Conservation (phyloP, 1,140 invertebrate species). For the Drosophila asahinai region DNA sequence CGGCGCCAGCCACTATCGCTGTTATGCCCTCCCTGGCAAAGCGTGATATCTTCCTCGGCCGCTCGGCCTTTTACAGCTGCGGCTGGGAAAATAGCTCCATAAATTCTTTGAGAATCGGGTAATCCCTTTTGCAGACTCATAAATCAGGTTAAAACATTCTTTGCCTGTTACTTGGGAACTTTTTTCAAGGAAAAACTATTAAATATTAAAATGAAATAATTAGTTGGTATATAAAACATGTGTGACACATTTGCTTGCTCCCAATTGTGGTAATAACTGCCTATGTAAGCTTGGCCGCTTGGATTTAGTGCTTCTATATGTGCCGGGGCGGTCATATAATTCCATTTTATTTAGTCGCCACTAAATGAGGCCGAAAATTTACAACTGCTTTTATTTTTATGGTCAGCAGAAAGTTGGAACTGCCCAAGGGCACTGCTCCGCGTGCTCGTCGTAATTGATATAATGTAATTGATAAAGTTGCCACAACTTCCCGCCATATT, state of each 20-base stretch:
- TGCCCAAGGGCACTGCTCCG: constrained; percentile 36
- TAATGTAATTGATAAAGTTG: constrained; percentile 73
- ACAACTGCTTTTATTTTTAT: constrained; percentile 72
- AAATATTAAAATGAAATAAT: no score
- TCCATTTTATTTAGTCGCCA: constrained; percentile 75
- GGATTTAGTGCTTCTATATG: constrained; percentile 63
- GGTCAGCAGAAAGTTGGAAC: constrained; percentile 55
- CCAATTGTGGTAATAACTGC: constrained; percentile 1
- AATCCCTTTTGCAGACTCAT: not conserved
- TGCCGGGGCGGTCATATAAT: constrained; percentile 60
- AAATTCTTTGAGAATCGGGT: not conserved
- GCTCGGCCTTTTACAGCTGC: constrained; percentile 10
- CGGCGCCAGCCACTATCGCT: constrained; percentile 59
- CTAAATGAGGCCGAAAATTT: constrained; percentile 74
- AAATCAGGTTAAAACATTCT: not conserved
- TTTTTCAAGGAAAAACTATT: not conserved
- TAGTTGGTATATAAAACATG: not conserved
- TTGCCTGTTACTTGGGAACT: no score
- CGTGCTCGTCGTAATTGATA: constrained; percentile 65
- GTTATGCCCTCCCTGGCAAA: constrained; percentile 24
- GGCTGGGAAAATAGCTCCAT: constrained; percentile 1
- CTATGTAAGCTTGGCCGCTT: constrained; percentile 8
- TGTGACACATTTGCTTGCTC: not conserved
- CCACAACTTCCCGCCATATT: constrained; percentile 36
- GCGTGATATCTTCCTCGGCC: constrained; percentile 39